Evolutionary conservation across 2,888 invertebrate species (phyloP), one percentile per base, ranked within the genome.

Genomic region (Diploptera punctata): DNA sequence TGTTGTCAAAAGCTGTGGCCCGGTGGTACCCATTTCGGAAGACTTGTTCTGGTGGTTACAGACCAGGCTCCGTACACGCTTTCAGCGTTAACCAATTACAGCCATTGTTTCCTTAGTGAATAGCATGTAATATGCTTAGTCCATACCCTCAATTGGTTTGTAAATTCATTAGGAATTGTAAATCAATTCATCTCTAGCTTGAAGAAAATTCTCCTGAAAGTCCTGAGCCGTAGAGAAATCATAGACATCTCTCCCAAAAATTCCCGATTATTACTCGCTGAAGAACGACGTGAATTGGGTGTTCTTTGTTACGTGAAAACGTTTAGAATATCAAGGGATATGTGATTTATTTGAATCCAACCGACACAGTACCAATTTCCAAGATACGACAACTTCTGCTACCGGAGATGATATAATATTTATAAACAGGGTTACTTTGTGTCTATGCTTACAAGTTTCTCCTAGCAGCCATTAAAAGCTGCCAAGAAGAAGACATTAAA

Each of bases 221-320:
- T n/a, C 18, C 49, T 5, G 18, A 49, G n/a, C n/a, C 18, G 18
- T 5, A n/a, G 4, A 4, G n/a, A n/a, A n/a, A n/a, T n/a, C n/a
- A n/a, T n/a, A n/a, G n/a, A n/a, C n/a, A n/a, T n/a, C n/a, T n/a
- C n/a, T n/a, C n/a, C n/a, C n/a, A n/a, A n/a, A n/a, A n/a, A n/a
- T n/a, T 49, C n/a, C 18, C 49, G 4, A 49, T 49, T n/a, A 49
- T 49, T 49, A 49, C 49, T 49, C 49, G n/a, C 49, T 49, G 49
- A 5, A n/a, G 49, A 49, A n/a, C 49, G 49, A n/a, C n/a, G n/a
- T 49, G 49, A n/a, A 49, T 49, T 18, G 16, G n/a, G 49, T 49
- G 49, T 49, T 7, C 16, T 49, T n/a, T 49, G 10, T 49, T 49
- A 18, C n/a, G 18, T 18, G 49, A 49, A 49, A 49, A 49, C 18